phyloP scores from a whole-genome alignment of 2,113 vertebrate species.

The Lethenteron camtschaticum region DNA sequence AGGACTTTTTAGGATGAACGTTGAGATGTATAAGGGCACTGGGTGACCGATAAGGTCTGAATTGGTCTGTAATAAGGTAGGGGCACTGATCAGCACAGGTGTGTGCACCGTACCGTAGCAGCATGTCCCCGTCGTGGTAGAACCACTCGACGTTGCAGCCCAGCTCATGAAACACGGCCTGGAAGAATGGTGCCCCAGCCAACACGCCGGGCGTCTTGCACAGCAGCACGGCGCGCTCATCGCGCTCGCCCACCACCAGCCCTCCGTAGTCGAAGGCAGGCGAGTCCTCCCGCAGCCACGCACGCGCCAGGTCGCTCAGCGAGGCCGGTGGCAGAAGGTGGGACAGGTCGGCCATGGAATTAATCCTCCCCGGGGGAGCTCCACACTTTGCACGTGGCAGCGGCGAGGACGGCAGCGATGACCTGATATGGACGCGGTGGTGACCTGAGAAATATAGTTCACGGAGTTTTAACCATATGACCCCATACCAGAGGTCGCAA shows the following conservation, averaged over 20 bases:
- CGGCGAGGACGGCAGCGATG: not conserved
- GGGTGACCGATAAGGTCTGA: no score
- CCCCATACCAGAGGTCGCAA: no score
- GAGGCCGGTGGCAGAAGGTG: conserved; percentile 22
- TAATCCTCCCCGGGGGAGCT: conserved; percentile 13
- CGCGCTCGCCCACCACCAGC: conserved; percentile 21
- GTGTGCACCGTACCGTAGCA: conserved; percentile 8
- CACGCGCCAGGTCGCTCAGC: conserved; percentile 23
- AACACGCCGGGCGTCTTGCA: conserved; percentile 34
- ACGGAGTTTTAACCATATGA: no score
- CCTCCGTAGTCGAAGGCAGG: conserved; percentile 32
- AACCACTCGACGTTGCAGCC: conserved; percentile 38
- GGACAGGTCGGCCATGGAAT: not conserved
- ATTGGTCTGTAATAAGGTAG: no score
- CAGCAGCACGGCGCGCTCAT: conserved; percentile 20
- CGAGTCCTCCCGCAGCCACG: conserved; percentile 45
- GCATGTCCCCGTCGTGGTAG: conserved; percentile 24
- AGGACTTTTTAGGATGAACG: no score
- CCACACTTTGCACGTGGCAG: not conserved
- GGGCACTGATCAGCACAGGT: not conserved
- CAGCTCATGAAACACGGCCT: conserved; percentile 33
- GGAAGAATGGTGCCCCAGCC: conserved; percentile 44
- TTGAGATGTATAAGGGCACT: no score
- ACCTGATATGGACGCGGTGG: not conserved
- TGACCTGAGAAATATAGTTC: no score